phyloP scores from a whole-genome alignment of 2,888 invertebrate species.

The Heliconius cydno region DNA sequence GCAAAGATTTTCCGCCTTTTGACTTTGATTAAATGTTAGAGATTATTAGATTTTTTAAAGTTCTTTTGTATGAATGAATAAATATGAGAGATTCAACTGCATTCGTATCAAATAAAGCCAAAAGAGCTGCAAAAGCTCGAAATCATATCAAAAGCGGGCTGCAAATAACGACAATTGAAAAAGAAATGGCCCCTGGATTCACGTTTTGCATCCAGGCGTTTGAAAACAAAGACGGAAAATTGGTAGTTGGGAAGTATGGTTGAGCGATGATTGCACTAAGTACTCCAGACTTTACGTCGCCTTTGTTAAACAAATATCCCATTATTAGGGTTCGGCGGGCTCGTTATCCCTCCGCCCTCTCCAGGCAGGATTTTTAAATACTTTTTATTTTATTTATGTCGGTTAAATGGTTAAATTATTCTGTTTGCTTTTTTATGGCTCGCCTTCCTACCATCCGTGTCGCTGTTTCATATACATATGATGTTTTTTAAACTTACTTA shows the following conservation, averaged over 20 bases:
- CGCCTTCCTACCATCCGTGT: not conserved
- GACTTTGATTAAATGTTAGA: too few species aligned
- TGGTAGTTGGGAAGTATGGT: slow-evolving; percentile 61
- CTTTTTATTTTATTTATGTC: slow-evolving; percentile 41
- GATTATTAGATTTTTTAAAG: not conserved
- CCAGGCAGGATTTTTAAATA: slow-evolving; percentile 46
- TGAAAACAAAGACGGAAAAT: slow-evolving; percentile 71
- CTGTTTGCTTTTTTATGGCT: not conserved
- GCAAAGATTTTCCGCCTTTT: too few species aligned
- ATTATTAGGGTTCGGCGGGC: slow-evolving; percentile 50
- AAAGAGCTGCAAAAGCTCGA: slow-evolving; percentile 20
- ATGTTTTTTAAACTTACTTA: not conserved
- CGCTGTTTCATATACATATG: not conserved
- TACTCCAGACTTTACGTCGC: slow-evolving; percentile 53
- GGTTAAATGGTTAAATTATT: not conserved
- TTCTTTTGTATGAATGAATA: not conserved
- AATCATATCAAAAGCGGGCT: slow-evolving; percentile 38
- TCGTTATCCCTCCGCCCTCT: slow-evolving; percentile 35
- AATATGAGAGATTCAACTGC: not conserved
- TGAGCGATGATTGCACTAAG: slow-evolving; percentile 62
- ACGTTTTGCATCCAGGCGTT: slow-evolving; percentile 57
- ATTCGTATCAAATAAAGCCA: not conserved
- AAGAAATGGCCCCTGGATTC: slow-evolving; percentile 56
- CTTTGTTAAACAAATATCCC: slow-evolving; percentile 59
- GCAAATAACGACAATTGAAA: slow-evolving; percentile 46